Evolutionary conservation across 1,140 invertebrate genomes (phyloP), one percentile per base, ranked within the genome.

Genomic region (Akabosia matsudoensis): DNA sequence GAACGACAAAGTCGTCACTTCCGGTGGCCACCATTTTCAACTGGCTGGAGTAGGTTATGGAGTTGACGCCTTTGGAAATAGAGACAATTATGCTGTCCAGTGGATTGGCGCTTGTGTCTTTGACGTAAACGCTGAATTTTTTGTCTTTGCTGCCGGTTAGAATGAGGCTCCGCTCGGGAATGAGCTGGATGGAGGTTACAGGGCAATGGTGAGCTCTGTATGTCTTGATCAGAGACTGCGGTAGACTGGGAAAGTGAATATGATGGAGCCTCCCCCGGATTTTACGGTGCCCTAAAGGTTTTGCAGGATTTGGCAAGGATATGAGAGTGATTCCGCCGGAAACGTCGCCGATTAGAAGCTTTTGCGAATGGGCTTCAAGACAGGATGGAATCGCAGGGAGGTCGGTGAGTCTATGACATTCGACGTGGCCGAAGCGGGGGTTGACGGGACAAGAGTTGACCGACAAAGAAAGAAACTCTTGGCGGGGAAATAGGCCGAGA

Each of bases 21-120:
- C 78, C 80, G 1, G 80, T 81, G 14, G 75, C 79, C 56, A 81
- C 78, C 0, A 79, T 26, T 73, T 81, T 79, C 4, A 78, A 51
- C 14, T 37, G 1, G 13, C 73, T 67, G 1, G 72, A 78, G 26
- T 81, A 74, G 0, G 78, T 71, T 28, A 81, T 73, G 13, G 30
- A 76, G 71, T 81, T 79, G 1, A 79, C 76, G 28, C 80, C 80
- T 72, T 51, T 72, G 54, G 31, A 28, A 73, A 51, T 67, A 7
- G 37, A 54, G 31, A 52, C 26, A 28, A 56, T 74, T 16, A 79
- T 77, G 73, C 51, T 78, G 10, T 78, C 78, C 0, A 75, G 75
- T 1, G 71, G 56, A n/a, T 70, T 74, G 24, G 75, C 74, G 0
- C 71, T 73, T 13, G 75, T 33, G 34, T 81, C 78, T n/a, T 79